phyloP scores from a whole-genome alignment of 2,888 invertebrate genomes.

The Synanthedon andrenaeformis region DNA sequence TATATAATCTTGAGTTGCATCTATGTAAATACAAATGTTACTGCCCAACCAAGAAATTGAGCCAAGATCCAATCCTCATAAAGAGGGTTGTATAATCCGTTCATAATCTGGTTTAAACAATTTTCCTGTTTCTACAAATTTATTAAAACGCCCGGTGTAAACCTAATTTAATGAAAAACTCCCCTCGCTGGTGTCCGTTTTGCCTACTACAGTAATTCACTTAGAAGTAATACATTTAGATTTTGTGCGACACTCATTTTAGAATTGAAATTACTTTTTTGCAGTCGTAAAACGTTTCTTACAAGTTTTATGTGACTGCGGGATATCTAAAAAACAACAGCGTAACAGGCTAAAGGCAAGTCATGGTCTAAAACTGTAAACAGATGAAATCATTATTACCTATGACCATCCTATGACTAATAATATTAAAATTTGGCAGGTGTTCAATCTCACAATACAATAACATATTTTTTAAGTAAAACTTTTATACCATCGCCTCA shows the following conservation, averaged over 20 bases:
- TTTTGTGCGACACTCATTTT: not conserved
- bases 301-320: too few relatives aligned
- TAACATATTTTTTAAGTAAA: too few relatives aligned
- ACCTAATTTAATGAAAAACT: not conserved
- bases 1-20: too few relatives aligned
- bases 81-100: not conserved
- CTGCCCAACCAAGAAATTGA: not conserved
- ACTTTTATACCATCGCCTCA: too few relatives aligned
- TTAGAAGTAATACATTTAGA: not conserved
- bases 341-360: too few relatives aligned
- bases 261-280: not conserved
- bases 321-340: too few relatives aligned
- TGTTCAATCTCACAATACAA: too few relatives aligned
- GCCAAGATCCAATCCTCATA: not conserved
- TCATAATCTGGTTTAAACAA: constrained; percentile 3
- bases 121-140: constrained; percentile 1
- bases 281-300: not conserved
- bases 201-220: not conserved
- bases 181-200: not conserved
- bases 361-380: too few relatives aligned
- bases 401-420: too few relatives aligned
- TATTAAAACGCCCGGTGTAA: not conserved
- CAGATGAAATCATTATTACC: too few relatives aligned
- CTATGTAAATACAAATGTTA: too few relatives aligned
- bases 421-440: too few relatives aligned